Base-by-base conservation (phyloP, 2,113 vertebrate species). In the Nycticebus coucang region DNA sequence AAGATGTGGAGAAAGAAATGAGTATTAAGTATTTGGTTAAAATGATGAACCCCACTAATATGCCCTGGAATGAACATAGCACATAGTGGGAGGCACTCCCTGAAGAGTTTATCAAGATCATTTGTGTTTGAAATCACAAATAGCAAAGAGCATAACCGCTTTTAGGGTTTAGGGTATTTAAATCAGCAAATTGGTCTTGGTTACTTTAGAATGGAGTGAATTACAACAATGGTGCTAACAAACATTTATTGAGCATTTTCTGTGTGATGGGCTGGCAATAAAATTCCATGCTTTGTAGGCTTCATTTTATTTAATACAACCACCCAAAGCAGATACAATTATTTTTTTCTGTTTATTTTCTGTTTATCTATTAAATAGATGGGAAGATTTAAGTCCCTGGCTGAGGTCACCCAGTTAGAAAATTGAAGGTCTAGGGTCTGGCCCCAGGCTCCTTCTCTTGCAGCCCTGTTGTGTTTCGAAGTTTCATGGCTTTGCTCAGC, bases 381-480 rank as follows among this genome's bases (percentile, higher is more conserved):
- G 12, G 24, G 79, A 41, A 30, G 13, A 0, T 35, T 19, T 53
- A 15, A 81, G 83, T 21, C 53, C 0, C 53, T n/a, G 35, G 77
- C 81, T 45, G 28, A 18, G 22, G 90, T 81, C 53, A 37, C 59
- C 15, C 9, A 21, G 84, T 72, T 55, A 26, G 26, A 4, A 50
- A 9, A 15, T 0, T 4, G 35, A 18, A 57, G 72, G 28, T 2
- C 24, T 15, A 12, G 45, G 90, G 26, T 41, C 55, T 1, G 7
- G 35, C 7, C n/a, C 17, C 1, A 2, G 50, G 9, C 17, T 4
- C 28, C 50, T 11, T 15, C 13, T 22, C 28, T 55, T 10, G 66
- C n/a, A 24, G 1, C 18, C 1, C 0, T 1, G 0, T 26, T 1
- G 7, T 9, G 2, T 18, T 30, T 35, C 4, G 12, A 3, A 9